Conservation (phyloP, 2,888 invertebrate genomes). For the Ashinkailepas kermadecensis region DNA sequence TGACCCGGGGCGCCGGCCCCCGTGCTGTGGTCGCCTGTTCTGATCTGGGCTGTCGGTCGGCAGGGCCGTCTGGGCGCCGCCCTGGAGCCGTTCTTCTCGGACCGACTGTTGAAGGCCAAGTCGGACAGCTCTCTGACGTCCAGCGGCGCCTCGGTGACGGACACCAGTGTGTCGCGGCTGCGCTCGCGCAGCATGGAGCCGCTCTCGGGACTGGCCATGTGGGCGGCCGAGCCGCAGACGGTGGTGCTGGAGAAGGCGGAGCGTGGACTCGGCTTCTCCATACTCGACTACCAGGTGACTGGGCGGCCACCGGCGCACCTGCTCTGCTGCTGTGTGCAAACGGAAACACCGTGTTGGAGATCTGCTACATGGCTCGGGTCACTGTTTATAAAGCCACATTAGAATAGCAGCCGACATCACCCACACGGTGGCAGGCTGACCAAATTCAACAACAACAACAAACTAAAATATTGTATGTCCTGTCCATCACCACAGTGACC, state of each 20-base stretch:
- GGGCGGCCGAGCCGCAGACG: slow-evolving; percentile 74
- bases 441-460: no score
- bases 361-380: no score
- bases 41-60: no score
- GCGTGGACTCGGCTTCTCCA: slow-evolving; percentile 97
- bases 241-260: slow-evolving; percentile 95
- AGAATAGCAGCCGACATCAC: no score
- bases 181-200: slow-evolving; percentile 93
- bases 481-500: no score
- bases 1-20: no score
- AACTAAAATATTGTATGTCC: no score
- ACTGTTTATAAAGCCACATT: no score
- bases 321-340: neutral
- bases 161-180: slow-evolving; percentile 40
- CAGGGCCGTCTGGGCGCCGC: neutral
- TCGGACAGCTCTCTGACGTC: slow-evolving; percentile 76
- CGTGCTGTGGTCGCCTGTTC: no score
- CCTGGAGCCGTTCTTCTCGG: slow-evolving; percentile 37
- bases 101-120: slow-evolving; percentile 82
- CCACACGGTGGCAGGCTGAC: no score
- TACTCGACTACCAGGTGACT: slow-evolving; percentile 85
- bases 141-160: slow-evolving; percentile 24
- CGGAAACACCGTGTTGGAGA: no score
- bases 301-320: neutral
- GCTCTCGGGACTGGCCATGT: slow-evolving; percentile 64